A percentile compares a stretch with the other conserved stretches of the same genome.
These are phyloP conservation scores for Lophius americanus DNA, from an alignment of 2,797 vertebrate species.

Conservation along the genomic window DNA sequence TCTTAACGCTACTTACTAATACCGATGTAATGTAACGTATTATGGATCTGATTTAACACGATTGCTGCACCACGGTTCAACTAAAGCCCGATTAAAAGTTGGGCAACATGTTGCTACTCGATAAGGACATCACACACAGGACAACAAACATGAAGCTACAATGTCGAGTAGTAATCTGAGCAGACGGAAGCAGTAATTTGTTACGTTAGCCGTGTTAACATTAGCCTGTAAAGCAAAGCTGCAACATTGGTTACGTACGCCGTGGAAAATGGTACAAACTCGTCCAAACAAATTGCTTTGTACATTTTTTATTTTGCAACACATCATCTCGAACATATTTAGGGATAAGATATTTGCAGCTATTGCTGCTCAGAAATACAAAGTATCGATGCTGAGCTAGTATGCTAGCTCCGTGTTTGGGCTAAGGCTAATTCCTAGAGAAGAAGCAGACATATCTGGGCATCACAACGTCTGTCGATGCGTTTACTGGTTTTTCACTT, in stretches of 20 bases:
- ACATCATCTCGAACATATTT: neutral
- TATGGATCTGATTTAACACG: neutral
- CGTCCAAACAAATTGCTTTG: no score
- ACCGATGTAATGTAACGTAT: neutral
- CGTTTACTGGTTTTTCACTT: rapidly evolving
- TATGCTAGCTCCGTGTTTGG: conserved; percentile 38
- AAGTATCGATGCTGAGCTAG: conserved; percentile 55
- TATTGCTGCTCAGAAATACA: conserved; percentile 26
- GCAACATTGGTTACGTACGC: neutral
- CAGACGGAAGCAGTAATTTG: conserved; percentile 2
- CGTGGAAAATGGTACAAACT: neutral
- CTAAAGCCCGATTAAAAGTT: conserved; percentile 43
- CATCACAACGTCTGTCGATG: rapidly evolving
- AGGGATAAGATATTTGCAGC: neutral
- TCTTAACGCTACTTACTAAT: neutral
- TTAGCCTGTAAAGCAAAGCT: conserved; percentile 29
- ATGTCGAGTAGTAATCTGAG: conserved; percentile 2
- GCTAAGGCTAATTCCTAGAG: conserved; percentile 33
- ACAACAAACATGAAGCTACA: conserved; percentile 39
- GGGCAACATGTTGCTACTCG: conserved; percentile 3
- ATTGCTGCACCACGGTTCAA: neutral
- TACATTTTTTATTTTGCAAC: neutral
- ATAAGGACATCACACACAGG: conserved; percentile 32
- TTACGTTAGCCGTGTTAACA: conserved; percentile 50
- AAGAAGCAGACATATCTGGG: neutral